These are phyloP conservation scores for Pheosia gnoma DNA, from an alignment of 2,888 invertebrate genomes.

Conservation along the genomic window DNA sequence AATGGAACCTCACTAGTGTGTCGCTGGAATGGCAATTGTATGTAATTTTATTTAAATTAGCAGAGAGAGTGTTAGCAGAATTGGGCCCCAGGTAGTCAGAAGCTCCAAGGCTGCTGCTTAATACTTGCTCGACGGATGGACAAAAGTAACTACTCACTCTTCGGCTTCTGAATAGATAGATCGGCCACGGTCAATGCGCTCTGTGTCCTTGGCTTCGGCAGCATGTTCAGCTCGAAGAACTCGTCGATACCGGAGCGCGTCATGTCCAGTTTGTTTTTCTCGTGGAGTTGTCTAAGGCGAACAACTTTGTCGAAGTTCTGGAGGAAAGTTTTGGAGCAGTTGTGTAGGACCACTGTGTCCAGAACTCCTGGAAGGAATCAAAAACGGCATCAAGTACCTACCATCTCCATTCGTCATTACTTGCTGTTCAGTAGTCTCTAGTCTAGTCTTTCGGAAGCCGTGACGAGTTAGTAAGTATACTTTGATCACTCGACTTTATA, in stretches of 20 bases:
- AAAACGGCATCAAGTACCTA: not conserved
- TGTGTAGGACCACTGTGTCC: slow-evolving; percentile 85
- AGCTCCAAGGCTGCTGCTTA: too few relatives aligned
- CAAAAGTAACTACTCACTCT: slow-evolving; percentile 41
- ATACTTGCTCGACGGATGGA: too few relatives aligned
- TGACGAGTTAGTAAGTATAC: too few relatives aligned
- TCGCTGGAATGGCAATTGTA: too few relatives aligned
- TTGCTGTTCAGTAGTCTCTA: too few relatives aligned
- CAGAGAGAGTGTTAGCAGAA: too few relatives aligned
- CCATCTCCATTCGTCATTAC: too few relatives aligned
- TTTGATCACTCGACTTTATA: too few relatives aligned
- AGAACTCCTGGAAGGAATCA: slow-evolving; percentile 74
- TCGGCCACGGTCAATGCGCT: slow-evolving; percentile 64
- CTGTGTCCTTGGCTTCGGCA: slow-evolving; percentile 59
- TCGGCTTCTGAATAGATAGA: slow-evolving; percentile 56
- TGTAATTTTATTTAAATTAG: too few relatives aligned
- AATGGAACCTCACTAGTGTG: too few relatives aligned
- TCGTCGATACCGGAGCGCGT: slow-evolving; percentile 63
- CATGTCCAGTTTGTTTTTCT: slow-evolving; percentile 60
- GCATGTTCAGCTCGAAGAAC: slow-evolving; percentile 74
- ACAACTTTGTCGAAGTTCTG: slow-evolving; percentile 85
- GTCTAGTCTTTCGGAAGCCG: too few relatives aligned
- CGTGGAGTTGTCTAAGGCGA: slow-evolving; percentile 70
- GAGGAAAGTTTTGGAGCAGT: slow-evolving; percentile 85
- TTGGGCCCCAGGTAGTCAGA: too few relatives aligned